Evolutionary conservation across 1,140 invertebrate genomes (phyloP), one percentile per base, ranked within the genome.

Genomic region (Lasaia peninsularis): DNA sequence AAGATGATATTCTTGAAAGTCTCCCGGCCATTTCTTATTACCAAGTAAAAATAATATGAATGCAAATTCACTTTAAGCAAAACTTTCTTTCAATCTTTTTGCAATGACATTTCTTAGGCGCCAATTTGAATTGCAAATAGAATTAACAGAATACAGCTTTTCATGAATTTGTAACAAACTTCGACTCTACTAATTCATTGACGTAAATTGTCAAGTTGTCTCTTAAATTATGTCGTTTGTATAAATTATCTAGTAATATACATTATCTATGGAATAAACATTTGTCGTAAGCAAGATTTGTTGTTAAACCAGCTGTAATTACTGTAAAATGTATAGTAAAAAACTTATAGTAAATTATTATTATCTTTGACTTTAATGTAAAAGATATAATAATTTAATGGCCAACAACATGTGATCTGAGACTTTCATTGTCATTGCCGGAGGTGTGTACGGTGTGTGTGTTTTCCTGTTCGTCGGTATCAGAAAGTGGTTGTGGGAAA

Each of bases 131-230:
- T 55, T 55, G 53, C 53, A 55, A 55, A 55, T 55, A 28, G 53
- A 55, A 48, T 55, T 55, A 55, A 40, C 53, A 40, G 53, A 55
- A 55, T 44, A 55, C 53, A 28, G 37, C 53, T 55, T 55, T 55
- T 44, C 53, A 44, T 55, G 53, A 55, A 44, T 55, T 48, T 55
- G 53, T 40, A 55, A 48, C 53, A 55, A 48, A 55, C 53, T 55
- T 32, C 21, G 35, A 37, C 35, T 10, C 16, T 35, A 55, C 40
- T 55, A 52, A 52, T 52, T 44, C 24, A 40, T 16, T 40, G 37
- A 44, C 37, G 12, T 44, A 55, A 55, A 55, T 44, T 48, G 35
- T 21, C n/a, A 55, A 44, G 53, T 55, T 31, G 35, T 55, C 20
- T 24, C 24, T 32, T 52, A 16, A 52, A 31, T 55, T 44, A 37